Base-by-base conservation (phyloP, 2,113 vertebrate genomes). In the Myotis brandtii region DNA sequence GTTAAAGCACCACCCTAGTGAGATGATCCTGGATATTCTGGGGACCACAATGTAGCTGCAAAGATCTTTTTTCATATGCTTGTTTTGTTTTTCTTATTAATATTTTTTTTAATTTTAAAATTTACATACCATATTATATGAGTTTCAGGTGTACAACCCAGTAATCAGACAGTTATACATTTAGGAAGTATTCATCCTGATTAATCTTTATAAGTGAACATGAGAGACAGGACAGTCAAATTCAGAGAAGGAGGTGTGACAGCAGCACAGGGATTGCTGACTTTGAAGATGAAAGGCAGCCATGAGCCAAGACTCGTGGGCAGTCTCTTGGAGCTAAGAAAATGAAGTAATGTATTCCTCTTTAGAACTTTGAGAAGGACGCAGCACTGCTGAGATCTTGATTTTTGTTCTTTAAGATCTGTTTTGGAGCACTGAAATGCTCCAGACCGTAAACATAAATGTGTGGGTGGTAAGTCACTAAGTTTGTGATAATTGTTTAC, bases 11-110 rank as follows among this genome's bases (percentile, higher is more conserved):
- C 56, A 0, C 23, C 21, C 0, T 25, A 17, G 16, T 2, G 27
- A 46, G 0, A 30, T 69, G 34, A 50, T 21, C 17, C 3, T 48
- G 32, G 6, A 77, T 93, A 40, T 46, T 86, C 2, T 70, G 25
- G 6, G 0, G 48, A 13, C 0, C 2, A 2, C 2, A 50, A 2
- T 48, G 40, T 34, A 25, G 32, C 37, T 2, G 9, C 13, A 86
- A 46, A 2, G 9, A 67, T 37, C 13, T 77, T 76, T 32, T 10
- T 10, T 76, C 4, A 62, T 27, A 48, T 76, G 25, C 16, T 77
- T 77, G 27, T n/a, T 77, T 50, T 77, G 25, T 27, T 52, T 77
- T 52, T 21, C 5, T 1, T 14, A 30, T 30, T 64, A 32, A 21
- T 30, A 1, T 64, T 5, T 59, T 62, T 64, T 64, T 72, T n/a